These are phyloP conservation scores for Glossophaga mutica DNA, from an alignment of 2,797 vertebrate genomes.

Conservation along the genomic window DNA sequence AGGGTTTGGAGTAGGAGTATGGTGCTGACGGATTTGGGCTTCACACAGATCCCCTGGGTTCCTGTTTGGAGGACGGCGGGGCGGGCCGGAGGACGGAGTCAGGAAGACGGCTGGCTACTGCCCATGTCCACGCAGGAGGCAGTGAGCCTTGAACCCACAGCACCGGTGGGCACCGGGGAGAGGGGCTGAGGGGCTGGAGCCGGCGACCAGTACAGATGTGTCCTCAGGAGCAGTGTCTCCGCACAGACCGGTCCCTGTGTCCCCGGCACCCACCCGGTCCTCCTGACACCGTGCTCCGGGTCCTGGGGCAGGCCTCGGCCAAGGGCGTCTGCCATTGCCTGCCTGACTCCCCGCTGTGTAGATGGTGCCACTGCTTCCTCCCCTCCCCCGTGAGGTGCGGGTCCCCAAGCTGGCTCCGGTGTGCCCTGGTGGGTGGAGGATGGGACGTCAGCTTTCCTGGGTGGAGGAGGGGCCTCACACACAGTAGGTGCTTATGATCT, in stretches of 20 bases:
- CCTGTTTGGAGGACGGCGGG: neutral
- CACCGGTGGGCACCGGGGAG: too few species aligned
- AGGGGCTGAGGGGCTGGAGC: too few species aligned
- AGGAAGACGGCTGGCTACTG: neutral
- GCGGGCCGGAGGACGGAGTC: neutral
- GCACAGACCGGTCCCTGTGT: neutral
- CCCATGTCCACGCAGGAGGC: neutral
- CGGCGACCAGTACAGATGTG: fast-evolving
- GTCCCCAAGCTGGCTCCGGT: fast-evolving
- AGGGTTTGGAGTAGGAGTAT: neutral
- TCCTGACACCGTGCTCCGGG: neutral
- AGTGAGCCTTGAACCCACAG: neutral
- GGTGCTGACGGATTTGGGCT: fast-evolving
- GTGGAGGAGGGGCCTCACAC: too few species aligned
- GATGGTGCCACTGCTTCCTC: too few species aligned
- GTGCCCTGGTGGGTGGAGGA: neutral
- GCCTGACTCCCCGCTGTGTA: fast-evolving
- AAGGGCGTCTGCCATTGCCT: neutral
- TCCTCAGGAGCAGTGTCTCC: neutral
- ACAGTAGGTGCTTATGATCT: too few species aligned
- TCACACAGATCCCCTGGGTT: neutral
- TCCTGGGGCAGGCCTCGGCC: neutral
- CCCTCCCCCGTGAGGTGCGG: neutral
- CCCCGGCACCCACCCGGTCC: fast-evolving
- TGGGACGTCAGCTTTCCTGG: neutral